Evolutionary conservation across 1,140 invertebrate species (phyloP).

Genomic region (Zaprionus gabonicus): DNA sequence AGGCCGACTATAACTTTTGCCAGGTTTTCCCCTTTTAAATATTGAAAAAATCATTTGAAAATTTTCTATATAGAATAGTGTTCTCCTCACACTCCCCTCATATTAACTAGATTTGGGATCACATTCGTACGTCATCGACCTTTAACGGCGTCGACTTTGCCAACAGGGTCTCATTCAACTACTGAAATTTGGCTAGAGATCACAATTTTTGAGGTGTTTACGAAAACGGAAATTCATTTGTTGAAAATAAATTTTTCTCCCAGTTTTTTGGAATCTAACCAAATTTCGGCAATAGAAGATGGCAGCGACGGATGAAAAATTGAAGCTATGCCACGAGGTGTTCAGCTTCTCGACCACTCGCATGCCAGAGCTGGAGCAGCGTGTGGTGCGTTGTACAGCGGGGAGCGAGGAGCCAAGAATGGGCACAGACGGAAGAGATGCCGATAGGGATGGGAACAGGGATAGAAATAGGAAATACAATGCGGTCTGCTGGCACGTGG

Average conservation of each 20-base stretch:
- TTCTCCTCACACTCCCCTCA: no score
- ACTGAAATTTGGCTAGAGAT: not conserved
- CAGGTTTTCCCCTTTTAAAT: no score
- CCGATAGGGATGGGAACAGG: not conserved
- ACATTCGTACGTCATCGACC: not conserved
- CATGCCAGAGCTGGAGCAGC: not conserved
- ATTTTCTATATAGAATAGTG: no score
- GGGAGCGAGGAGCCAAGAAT: not conserved
- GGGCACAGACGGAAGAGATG: not conserved
- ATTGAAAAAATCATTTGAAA: no score
- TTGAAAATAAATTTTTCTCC: not conserved
- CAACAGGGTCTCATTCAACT: not conserved
- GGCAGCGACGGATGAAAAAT: not conserved
- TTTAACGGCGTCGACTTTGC: not conserved
- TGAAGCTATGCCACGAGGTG: not conserved
- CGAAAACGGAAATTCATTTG: not conserved
- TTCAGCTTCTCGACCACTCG: not conserved
- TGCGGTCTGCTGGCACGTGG: constrained; percentile 26
- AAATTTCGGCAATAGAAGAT: constrained; percentile 1
- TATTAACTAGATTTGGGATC: not conserved
- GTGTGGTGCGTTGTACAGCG: not conserved
- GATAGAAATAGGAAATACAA: constrained; percentile 12
- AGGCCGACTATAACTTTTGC: no score
- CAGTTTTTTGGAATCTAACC: not conserved
- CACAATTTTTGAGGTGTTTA: not conserved